Conservation (phyloP, 2,888 invertebrate genomes). For the Selenia dentaria region DNA sequence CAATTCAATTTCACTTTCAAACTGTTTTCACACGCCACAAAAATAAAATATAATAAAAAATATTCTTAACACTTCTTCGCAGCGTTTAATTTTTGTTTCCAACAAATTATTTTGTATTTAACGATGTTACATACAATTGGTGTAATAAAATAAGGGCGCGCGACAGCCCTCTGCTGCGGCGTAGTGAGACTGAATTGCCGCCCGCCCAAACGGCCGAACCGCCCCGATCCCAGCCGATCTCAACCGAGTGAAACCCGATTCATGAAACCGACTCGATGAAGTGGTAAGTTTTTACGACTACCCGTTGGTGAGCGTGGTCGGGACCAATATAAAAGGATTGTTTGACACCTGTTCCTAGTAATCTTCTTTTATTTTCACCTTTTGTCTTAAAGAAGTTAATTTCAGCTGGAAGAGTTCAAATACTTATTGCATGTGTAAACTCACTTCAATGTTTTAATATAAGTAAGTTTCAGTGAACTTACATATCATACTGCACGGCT, state of each 20-base stretch:
- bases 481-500: too few relatives aligned
- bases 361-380: conserved; percentile 43
- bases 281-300: conserved; percentile 82
- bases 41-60: conserved; percentile 26
- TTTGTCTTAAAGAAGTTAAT: conserved; percentile 26
- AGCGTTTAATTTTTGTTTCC: conserved; percentile 36
- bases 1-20: conserved; percentile 64
- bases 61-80: conserved; percentile 31
- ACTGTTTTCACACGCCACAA: conserved; percentile 53
- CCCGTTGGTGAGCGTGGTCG: conserved; percentile 67
- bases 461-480: too few relatives aligned
- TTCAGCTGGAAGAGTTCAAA: too few relatives aligned
- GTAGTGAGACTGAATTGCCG: conserved; percentile 67
- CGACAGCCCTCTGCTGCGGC: conserved; percentile 49
- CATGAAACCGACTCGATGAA: conserved; percentile 79
- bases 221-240: conserved; percentile 49
- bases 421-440: too few relatives aligned
- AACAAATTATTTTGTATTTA: conserved; percentile 52
- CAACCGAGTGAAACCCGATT: conserved; percentile 56
- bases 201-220: conserved; percentile 65
- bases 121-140: conserved; percentile 61
- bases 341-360: conserved; percentile 71
- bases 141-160: conserved; percentile 31
- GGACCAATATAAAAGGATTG: conserved; percentile 72
- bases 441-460: too few relatives aligned